Evolutionary conservation across 2,888 invertebrate genomes (phyloP).

Genomic region (Apamea sordens): DNA sequence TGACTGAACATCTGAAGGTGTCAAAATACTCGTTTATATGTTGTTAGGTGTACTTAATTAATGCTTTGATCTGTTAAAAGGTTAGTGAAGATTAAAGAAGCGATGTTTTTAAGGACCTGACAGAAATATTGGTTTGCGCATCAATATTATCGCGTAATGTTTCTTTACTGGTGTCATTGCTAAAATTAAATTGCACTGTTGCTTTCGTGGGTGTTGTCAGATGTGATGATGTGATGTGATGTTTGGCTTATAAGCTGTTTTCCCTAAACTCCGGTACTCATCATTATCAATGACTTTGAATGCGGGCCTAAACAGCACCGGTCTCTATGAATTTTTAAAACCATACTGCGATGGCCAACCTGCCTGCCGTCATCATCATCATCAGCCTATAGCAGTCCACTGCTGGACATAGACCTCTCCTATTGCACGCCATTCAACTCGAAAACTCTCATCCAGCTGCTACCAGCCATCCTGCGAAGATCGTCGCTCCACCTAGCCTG

Average conservation of each 20-base stretch:
- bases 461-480: too few species aligned
- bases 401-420: too few species aligned
- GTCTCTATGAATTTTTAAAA: too few species aligned
- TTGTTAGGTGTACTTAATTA: slow-evolving; percentile 18
- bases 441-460: too few species aligned
- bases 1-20: slow-evolving; percentile 24
- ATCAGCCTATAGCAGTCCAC: too few species aligned
- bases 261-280: neutral
- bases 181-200: slow-evolving; percentile 20
- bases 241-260: neutral
- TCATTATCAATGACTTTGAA: neutral
- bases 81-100: slow-evolving; percentile 39
- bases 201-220: neutral
- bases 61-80: slow-evolving; percentile 52
- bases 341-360: neutral
- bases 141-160: slow-evolving; percentile 6
- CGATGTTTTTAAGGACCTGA: slow-evolving; percentile 36
- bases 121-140: slow-evolving; percentile 6
- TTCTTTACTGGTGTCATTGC: slow-evolving; percentile 1
- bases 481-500: too few species aligned
- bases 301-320: neutral
- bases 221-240: too few species aligned
- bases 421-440: too few species aligned
- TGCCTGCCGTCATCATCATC: too few species aligned
- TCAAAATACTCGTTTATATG: neutral